Base-by-base conservation (phyloP, 2,113 vertebrate species). In the Bostrychus sinensis region DNA sequence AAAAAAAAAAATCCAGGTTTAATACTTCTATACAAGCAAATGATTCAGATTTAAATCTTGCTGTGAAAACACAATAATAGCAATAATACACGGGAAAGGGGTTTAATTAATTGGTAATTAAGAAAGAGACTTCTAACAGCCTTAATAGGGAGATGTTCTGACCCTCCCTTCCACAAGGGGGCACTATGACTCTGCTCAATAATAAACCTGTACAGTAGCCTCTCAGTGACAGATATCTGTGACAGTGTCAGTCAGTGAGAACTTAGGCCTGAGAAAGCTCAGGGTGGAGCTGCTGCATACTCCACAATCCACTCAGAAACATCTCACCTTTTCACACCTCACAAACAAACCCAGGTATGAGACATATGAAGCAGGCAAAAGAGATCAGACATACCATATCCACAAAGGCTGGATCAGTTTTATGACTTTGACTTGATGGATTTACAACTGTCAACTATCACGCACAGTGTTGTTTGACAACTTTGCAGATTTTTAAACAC, bases 141-240 rank as follows among this genome's bases (percentile, higher is more conserved):
- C n/a, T n/a, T n/a, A n/a, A 30, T 32, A 32, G 5, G 30, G 5
- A 32, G 5, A 7, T 32, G 5, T 32, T 41, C 11, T 59, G 48
- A 76, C 58, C 81, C 72, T 73, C 85, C 79, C 61, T 53, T 56
- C 88, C 91, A 90, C 91, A 67, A 71, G 91, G 69, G 80, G 89
- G 89, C 68, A 70, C 72, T 76, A 38, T 79, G 68, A 70, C 64
- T 67, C 88, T 81, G 54, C 64, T 59, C 17, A 48, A 25, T 19
- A 22, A 54, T 16, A 61, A 43, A 45, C n/a, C 7, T 55, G 53
- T 20, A 26, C 54, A 42, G 60, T 13, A 55, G 45, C 62, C 55
- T 70, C 60, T 20, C 20, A 37, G 34, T 82, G 79, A 81, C 77
- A 79, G 50, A 60, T 82, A 82, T 79, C 77, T 37, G 61, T 86